Evolutionary conservation across 1,140 invertebrate genomes (phyloP), one percentile per base, ranked within the genome.

Genomic region (Cryptotermes secundus): DNA sequence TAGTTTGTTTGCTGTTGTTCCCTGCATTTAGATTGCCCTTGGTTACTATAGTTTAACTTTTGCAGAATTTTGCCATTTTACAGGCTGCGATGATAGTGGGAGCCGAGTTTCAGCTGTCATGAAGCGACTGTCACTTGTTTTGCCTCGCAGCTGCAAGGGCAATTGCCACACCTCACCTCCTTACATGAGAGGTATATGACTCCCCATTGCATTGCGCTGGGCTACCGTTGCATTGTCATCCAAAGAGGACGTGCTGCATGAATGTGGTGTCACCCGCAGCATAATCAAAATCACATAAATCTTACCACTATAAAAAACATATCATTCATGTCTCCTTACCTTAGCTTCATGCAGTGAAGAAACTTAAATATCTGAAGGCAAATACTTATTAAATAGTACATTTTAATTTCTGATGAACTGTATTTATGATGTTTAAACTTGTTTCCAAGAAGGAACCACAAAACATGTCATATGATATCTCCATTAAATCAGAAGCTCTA

Each of bases 61-160:
- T 83, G 84, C 85, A 36, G 84, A 84, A 49, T 85, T 85, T 85
- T 85, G 84, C 79, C 49, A 81, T 85, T 81, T 85, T 85, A 42
- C 85, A 85, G 85, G 85, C 81, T 65, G 79, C 42, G 59, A 81
- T 85, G 84, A 84, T 81, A 84, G 59, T 49, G 90, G 90, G 90
- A 91, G 92, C 90, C 89, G 92, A 91, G 89, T 92, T 88, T 90
- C 91, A 88, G 90, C 90, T 89, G 90, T 90, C 89, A 89, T 92
- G 89, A 93, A 93, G 89, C 91, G 93, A 86, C 91, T 94, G 90
- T 91, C 91, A 88, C 88, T 92, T 91, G 90, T 92, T 92, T 93
- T 93, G 91, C 92, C 93, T 90, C 91, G 92, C 91, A 93, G 92
- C 91, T 94, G 93, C 92, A 91, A 91, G 90, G 92, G 92, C 91